phyloP scores from a whole-genome alignment of 1,140 invertebrate genomes.

The Nylanderia fulva region DNA sequence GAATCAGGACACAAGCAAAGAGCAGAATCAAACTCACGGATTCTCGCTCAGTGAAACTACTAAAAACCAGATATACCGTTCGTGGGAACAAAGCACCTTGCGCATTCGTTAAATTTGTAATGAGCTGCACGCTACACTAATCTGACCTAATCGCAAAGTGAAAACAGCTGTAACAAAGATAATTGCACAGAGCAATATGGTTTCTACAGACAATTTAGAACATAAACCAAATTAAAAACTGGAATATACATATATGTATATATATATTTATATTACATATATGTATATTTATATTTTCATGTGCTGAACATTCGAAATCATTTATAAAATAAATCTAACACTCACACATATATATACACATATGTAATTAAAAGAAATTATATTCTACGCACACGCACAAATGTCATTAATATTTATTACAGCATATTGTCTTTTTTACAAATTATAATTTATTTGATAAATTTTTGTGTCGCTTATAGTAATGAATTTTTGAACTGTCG shows the following conservation, averaged over 20 bases:
- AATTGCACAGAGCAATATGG: background rate
- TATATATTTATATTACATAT: too few relatives aligned
- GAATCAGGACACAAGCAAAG: background rate
- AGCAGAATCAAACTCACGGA: conserved; percentile 23
- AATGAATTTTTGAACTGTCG: background rate
- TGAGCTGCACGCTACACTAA: conserved; percentile 25
- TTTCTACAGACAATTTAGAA: background rate
- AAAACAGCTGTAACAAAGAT: conserved; percentile 12
- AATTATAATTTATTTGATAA: background rate
- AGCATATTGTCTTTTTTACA: background rate
- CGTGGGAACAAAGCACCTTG: conserved; percentile 38
- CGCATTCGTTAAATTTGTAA: conserved; percentile 46
- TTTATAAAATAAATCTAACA: too few relatives aligned
- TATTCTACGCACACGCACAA: background rate
- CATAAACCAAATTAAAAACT: background rate
- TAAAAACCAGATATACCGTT: conserved; percentile 42
- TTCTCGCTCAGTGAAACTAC: conserved; percentile 1
- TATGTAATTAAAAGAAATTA: background rate
- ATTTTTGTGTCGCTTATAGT: background rate
- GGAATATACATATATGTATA: too few relatives aligned
- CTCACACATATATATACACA: too few relatives aligned
- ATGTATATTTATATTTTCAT: too few relatives aligned
- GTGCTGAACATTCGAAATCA: too few relatives aligned
- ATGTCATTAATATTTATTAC: background rate
- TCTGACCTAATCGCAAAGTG: conserved; percentile 45